Evolutionary conservation across 37 sponge, comb jelly and placozoan genomes (phyloP), one percentile per base, ranked within the genome.

Genomic region (Hormiphora californensis): DNA sequence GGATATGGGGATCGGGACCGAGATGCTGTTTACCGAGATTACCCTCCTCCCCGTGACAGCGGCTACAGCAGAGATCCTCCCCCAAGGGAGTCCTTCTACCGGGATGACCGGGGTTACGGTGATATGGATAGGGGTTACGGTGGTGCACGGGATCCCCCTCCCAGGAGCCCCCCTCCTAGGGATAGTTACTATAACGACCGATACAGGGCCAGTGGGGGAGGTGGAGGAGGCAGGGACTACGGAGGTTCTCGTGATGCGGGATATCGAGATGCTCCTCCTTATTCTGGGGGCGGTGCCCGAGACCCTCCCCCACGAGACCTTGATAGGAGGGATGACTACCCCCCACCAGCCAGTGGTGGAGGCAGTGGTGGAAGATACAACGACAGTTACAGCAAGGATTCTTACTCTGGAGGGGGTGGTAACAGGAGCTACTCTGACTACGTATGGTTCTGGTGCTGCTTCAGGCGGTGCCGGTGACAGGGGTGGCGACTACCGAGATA

Each of bases 401-500:
- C 25, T 73, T 19, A 46, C 21, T 43, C 40, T 39, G 5, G 38
- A 31, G 81, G 81, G 3, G 5, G 38, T 21, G 81, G 81, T 3
- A 40, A 28, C 61, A 57, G 61, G 27, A 57, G 61, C n/a, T n/a
- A n/a, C n/a, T n/a, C n/a, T n/a, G n/a, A n/a, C n/a, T n/a, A n/a
- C n/a, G n/a, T n/a, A 19, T 21, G 36, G 68, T 27, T 21, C 23
- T 22, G 25, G 23, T 59, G 62, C 23, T 22, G 62, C 23, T 59
- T 21, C 25, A 7, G 62, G 62, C 5, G 17, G 25, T 22, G 81
- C 49, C 9, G 81, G 81, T 25, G 81, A 73, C 46, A 73, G 81
- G 27, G n/a, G 81, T 40, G 31, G 17, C 17, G 25, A 57, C 61
- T 73, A 73, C 81, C 40, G 81, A 33, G 81, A 73, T 73, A 46